Evolutionary conservation across 92 coral and sea anemone species (phyloP), one percentile per base, ranked within the genome.

Genomic region (Epizoanthus rinbou): DNA sequence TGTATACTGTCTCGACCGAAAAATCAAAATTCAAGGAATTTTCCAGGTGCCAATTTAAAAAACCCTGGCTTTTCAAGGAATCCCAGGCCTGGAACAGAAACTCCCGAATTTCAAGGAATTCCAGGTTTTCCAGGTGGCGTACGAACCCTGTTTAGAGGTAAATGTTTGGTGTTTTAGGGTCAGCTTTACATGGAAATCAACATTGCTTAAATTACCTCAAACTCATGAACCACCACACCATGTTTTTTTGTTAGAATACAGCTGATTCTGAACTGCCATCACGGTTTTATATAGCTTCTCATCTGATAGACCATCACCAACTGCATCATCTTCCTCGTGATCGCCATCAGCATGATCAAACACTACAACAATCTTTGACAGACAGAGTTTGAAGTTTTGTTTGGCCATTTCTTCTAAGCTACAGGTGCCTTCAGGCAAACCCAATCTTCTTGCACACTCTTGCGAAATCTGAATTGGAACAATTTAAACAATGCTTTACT

Each of bases 211-310:
- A 62, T 62, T 62, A 62, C 66, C 66, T 19, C 66, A 62, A 62
- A 62, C 66, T 62, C 66, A 62, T 62, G 66, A 62, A 62, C 25
- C 66, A 62, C 66, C 66, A 62, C 66, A 62, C 66, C 66, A 62
- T 62, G 66, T 24, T 19, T 62, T 62, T 62, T 62, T n/a, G 66
- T 62, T 62, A 62, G 66, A 62, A 62, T 24, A 62, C 66, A 62
- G 25, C 66, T n/a, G 66, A 62, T 62, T 24, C 66, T 62, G 66
- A 62, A 62, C 66, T 62, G 66, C 66, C 66, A 62, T 62, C 66
- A 62, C 25, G 66, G 66, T 62, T 62, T 62, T 62, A 62, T 62
- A 62, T 24, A 62, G 66, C 66, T 62, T 62, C 66, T 19, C 66
- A 62, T 62, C 66, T 19, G 66, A 62, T 62, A 62, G 25, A 19